Base-by-base conservation (phyloP, 1,140 invertebrate genomes). In the Ceratina calcarata region DNA sequence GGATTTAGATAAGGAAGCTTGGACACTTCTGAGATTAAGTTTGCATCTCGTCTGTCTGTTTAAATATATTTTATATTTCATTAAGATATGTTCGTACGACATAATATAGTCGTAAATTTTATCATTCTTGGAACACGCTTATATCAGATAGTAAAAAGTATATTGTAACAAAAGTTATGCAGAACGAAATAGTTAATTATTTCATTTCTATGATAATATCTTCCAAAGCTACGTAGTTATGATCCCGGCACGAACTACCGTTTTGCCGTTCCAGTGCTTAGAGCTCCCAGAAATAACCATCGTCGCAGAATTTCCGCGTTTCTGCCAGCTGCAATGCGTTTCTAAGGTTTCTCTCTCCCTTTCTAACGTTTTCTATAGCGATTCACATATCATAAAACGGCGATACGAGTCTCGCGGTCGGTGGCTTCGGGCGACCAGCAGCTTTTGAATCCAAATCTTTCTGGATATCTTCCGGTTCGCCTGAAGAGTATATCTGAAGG, bases 271-370 rank as follows among this genome's bases (percentile, higher is more conserved):
- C 66, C 67, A 18, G 18, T 45, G 7, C 16, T 32, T 37, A 20
- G 49, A 70, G 24, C 16, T n/a, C 12, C 13, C 53, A 57, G 67
- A 32, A 37, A 70, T 70, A 32, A 18, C 51, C 27, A 8, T 20
- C 6, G 45, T 55, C 45, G 49, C 24, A 32, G 18, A 57, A 69
- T 69, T 69, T 69, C 53, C 67, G 49, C 22, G 66, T 68, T 68
- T 68, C 24, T 45, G 32, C 27, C 7, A 18, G 62, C 62, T 32
- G 37, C 62, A n/a, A 45, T n/a, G 51, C 49, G 66, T 69, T 32
- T 57, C 67, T 32, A 32, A 20, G 24, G 24, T 57, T 24, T 57
- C 24, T 20, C 18, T 45, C 37, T 45, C 37, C 37, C 37, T 45
- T 45, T 45, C 37, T 45, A 45, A 3, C 32, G 55, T 20, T 27